Evolutionary conservation across 2,113 vertebrate genomes (phyloP).

Genomic region (Coturnix japonica): DNA sequence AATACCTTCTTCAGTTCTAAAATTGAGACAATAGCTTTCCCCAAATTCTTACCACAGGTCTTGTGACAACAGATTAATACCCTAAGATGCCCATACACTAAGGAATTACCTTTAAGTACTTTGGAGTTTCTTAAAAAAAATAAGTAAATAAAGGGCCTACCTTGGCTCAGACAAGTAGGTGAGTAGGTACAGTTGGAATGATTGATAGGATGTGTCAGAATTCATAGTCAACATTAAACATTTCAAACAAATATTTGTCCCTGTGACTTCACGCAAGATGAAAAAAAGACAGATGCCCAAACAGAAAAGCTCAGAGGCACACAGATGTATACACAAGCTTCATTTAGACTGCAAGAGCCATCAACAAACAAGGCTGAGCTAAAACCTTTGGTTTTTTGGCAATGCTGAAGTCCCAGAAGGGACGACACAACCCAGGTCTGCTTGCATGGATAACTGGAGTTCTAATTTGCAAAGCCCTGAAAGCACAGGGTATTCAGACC

Average conservation of each 20-base stretch:
- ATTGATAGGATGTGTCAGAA: fast-evolving
- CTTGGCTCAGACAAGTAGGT: background rate
- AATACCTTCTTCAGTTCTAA: background rate
- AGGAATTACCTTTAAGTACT: background rate
- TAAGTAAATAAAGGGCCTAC: background rate
- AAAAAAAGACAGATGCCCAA: background rate
- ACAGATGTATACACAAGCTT: background rate
- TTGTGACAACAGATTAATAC: background rate
- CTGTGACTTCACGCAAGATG: background rate
- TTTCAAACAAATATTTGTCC: background rate
- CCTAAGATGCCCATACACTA: background rate
- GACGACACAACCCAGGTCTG: background rate
- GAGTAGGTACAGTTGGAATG: background rate
- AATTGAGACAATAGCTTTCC: background rate
- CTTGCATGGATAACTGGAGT: background rate
- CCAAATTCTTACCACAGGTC: background rate
- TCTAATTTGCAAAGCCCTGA: background rate
- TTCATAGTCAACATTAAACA: background rate
- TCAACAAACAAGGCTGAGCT: background rate
- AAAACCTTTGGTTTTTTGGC: background rate
- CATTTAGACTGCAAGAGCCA: background rate
- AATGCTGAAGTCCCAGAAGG: background rate
- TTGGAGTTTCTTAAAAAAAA: too few relatives aligned
- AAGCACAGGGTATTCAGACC: background rate
- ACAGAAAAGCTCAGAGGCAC: background rate